phyloP scores from a whole-genome alignment of 2,113 vertebrate species.

The Hemiprocne comata region DNA sequence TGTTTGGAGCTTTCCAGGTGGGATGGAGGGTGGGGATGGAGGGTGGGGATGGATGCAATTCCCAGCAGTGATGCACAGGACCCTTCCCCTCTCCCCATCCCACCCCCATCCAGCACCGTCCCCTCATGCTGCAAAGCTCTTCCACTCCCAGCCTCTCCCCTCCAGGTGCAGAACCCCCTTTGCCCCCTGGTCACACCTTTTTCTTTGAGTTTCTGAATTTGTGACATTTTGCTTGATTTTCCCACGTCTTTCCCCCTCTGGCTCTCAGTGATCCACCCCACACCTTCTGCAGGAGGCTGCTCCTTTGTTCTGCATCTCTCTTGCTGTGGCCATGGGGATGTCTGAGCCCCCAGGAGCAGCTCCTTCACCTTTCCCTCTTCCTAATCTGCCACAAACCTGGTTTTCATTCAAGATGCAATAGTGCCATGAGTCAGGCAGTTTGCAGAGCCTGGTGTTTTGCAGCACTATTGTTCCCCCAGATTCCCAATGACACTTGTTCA shows the following conservation, averaged over 20 bases:
- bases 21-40: too few species aligned
- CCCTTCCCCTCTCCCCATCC: not conserved
- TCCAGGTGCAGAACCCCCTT: not conserved
- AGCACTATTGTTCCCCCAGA: not conserved
- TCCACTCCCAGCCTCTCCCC: not conserved
- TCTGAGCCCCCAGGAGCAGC: not conserved
- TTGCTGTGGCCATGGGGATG: rapidly evolving
- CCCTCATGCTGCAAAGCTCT: rapidly evolving
- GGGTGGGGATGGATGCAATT: not conserved
- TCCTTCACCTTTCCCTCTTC: not conserved
- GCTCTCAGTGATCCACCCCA: not conserved
- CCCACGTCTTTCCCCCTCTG: not conserved
- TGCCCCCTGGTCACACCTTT: not conserved
- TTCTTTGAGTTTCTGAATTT: not conserved
- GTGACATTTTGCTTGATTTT: not conserved
- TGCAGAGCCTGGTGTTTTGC: not conserved
- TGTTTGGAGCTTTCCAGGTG: not conserved
- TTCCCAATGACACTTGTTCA: not conserved
- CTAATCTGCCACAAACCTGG: not conserved
- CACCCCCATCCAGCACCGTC: not conserved
- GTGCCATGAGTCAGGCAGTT: not conserved
- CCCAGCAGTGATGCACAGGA: not conserved
- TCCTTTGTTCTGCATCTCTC: not conserved
- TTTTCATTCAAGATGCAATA: not conserved
- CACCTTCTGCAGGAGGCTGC: not conserved